Percentiles rank a stretch among this genome's conserved stretches.
phyloP scores from a whole-genome alignment of 2,113 vertebrate genomes.

The Rhinopithecus roxellana region DNA sequence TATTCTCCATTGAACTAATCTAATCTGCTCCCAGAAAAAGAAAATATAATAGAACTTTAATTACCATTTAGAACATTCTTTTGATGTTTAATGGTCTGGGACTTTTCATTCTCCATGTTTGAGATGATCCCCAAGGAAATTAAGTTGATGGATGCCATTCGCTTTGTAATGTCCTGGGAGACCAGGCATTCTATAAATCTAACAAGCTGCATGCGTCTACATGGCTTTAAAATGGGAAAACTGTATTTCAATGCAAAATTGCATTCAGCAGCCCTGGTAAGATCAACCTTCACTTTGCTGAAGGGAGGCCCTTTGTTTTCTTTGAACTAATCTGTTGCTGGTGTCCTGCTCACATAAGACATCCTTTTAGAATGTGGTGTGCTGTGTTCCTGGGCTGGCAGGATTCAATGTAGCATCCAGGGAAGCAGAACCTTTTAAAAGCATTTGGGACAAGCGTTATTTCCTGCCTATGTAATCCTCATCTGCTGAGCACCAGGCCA shows the following conservation, averaged over 20 bases:
- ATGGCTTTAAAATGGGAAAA: constrained; percentile 50
- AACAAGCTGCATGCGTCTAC: constrained; percentile 25
- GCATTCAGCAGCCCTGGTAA: not conserved
- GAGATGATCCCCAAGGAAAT: constrained; percentile 72
- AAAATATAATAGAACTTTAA: constrained; percentile 75
- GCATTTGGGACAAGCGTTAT: not conserved
- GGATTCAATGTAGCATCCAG: not conserved
- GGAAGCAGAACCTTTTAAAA: not conserved
- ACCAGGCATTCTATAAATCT: constrained; percentile 67
- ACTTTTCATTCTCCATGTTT: constrained; percentile 61
- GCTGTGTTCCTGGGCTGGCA: not conserved
- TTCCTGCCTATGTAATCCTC: not conserved
- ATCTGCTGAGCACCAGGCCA: not conserved
- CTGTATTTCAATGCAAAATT: constrained; percentile 39
- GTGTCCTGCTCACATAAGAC: not conserved
- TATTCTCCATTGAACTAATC: constrained; percentile 75
- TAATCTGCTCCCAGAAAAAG: constrained; percentile 69
- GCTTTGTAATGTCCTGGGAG: constrained; percentile 57
- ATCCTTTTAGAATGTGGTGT: not conserved
- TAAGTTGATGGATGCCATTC: constrained; percentile 76
- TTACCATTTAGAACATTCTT: constrained; percentile 71
- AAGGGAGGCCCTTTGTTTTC: not conserved
- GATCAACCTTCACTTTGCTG: not conserved
- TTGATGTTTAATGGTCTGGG: constrained; percentile 74
- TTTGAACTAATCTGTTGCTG: not conserved